Evolutionary conservation across 2,113 vertebrate genomes (phyloP).

Genomic region (Megalops atlanticus): DNA sequence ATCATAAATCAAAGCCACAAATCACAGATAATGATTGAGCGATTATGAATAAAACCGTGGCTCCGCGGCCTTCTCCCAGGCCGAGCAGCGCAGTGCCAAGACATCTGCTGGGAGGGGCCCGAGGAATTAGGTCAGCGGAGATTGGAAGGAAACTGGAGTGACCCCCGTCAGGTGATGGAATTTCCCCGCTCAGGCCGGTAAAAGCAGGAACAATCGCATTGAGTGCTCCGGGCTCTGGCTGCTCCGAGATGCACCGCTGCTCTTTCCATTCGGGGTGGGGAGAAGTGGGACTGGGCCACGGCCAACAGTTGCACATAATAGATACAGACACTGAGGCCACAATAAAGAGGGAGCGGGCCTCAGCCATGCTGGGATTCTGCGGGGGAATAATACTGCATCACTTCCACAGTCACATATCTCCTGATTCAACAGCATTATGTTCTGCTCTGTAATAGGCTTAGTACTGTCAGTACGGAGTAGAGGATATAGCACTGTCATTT

Average conservation of each 20-base stretch:
- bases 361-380: neutral
- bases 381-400: neutral
- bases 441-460: neutral
- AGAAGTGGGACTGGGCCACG: neutral
- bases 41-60: neutral
- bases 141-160: neutral
- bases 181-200: neutral
- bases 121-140: neutral
- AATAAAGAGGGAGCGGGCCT: neutral
- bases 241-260: neutral
- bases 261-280: neutral
- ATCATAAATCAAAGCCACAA: neutral
- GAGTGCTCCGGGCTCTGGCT: neutral
- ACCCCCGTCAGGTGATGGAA: conserved; percentile 2
- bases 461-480: neutral
- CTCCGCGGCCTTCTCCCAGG: neutral
- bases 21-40: conserved; percentile 4
- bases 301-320: neutral
- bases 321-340: neutral
- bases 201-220: neutral
- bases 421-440: neutral
- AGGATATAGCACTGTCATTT: neutral
- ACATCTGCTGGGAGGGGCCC: neutral
- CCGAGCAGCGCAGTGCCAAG: neutral
- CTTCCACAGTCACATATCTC: neutral